A percentile compares a stretch with the other conserved stretches of the same genome.
Evolutionary conservation across 2,888 invertebrate genomes (phyloP).

Genomic region (Tipula lateralis): DNA sequence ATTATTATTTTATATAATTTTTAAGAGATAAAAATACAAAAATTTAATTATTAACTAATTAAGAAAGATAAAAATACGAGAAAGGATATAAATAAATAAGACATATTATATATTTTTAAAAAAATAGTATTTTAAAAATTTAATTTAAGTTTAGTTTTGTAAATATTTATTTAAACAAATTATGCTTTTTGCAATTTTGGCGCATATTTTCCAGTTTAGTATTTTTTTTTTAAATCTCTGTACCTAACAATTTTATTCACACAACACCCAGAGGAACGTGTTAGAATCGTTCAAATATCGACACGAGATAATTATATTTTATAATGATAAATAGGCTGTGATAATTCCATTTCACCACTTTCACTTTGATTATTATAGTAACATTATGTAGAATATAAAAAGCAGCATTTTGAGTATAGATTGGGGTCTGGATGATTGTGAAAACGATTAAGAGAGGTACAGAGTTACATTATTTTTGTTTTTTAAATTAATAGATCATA

Average conservation of each 20-base stretch:
- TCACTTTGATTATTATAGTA: background rate
- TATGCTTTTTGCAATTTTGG: background rate
- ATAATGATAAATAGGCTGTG: background rate
- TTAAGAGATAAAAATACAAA: background rate
- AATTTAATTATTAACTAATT: background rate
- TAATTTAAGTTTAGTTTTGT: background rate
- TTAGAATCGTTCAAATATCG: background rate
- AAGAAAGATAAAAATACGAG: background rate
- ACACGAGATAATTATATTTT: background rate
- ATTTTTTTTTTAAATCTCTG: background rate
- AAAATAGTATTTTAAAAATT: background rate
- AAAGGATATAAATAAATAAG: background rate
- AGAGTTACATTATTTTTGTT: background rate
- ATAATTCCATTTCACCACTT: background rate
- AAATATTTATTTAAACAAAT: slow-evolving; percentile 24
- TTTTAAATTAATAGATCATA: background rate
- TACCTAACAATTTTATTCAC: background rate
- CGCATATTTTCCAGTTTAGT: background rate
- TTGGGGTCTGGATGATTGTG: background rate
- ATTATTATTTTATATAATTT: slow-evolving; percentile 12
- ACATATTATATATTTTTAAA: background rate
- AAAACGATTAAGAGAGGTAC: background rate
- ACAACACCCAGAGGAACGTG: background rate
- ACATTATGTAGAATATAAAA: background rate
- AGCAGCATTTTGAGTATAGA: background rate